Evolutionary conservation across 2,888 invertebrate genomes (phyloP).

Genomic region (Cephus pulcher): DNA sequence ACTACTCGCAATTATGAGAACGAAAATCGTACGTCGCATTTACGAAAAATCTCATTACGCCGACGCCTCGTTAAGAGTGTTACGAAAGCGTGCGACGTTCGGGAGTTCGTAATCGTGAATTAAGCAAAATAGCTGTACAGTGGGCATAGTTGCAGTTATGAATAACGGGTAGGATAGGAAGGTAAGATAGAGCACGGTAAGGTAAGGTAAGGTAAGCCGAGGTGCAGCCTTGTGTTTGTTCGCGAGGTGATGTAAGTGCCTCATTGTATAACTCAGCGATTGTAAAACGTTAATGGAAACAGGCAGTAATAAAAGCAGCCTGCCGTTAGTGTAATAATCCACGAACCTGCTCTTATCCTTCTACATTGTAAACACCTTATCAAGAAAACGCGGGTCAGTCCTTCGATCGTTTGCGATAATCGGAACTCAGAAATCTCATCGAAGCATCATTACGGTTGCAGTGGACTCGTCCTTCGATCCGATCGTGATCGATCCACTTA

Average conservation of each 20-base stretch:
- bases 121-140: constrained; percentile 50
- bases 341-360: not conserved
- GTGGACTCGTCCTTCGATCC: not conserved
- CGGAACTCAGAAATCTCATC: not conserved
- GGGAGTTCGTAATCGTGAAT: constrained; percentile 44
- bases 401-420: not conserved
- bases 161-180: constrained; percentile 41
- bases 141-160: constrained; percentile 46
- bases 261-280: constrained; percentile 55
- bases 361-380: not conserved
- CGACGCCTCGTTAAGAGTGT: constrained; percentile 11
- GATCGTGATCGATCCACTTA: not conserved
- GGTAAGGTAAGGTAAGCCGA: constrained; percentile 31
- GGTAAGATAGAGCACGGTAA: constrained; percentile 25
- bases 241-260: constrained; percentile 31
- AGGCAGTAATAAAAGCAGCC: constrained; percentile 18
- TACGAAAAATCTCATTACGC: constrained; percentile 6
- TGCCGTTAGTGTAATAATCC: not conserved
- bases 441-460: not conserved
- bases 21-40: not conserved
- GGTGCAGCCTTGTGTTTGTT: constrained; percentile 58
- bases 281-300: constrained; percentile 53
- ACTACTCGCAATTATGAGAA: not conserved
- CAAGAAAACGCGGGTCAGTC: not conserved
- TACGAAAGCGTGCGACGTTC: constrained; percentile 33